These are phyloP conservation scores for Megastigmus dorsalis DNA, from an alignment of 2,888 invertebrate species.

Conservation along the genomic window DNA sequence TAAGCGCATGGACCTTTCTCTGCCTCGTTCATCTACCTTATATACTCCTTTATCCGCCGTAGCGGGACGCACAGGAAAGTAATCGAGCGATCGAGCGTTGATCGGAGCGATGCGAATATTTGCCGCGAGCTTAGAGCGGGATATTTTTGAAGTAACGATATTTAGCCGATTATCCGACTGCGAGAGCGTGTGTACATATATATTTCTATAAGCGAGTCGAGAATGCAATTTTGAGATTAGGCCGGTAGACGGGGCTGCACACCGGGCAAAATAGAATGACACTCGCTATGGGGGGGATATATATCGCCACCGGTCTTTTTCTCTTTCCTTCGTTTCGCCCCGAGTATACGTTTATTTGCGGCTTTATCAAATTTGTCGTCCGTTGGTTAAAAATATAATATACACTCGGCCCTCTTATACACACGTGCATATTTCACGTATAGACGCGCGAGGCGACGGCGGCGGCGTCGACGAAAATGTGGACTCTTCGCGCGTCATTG, in stretches of 20 bases:
- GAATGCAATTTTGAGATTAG: constrained; percentile 48
- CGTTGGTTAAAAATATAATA: too few relatives aligned
- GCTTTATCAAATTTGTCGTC: too few relatives aligned
- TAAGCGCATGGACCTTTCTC: not conserved
- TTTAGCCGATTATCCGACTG: constrained; percentile 37
- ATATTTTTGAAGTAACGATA: constrained; percentile 47
- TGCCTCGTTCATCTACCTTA: not conserved
- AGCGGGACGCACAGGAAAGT: not conserved
- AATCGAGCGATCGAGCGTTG: too few relatives aligned
- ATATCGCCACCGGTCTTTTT: not conserved
- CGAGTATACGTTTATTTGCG: too few relatives aligned
- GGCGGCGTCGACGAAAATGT: not conserved
- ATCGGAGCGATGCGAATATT: constrained; percentile 4
- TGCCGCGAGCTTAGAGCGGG: constrained; percentile 13
- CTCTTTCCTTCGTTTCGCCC: not conserved
- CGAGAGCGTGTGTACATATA: too few relatives aligned
- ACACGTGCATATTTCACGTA: too few relatives aligned
- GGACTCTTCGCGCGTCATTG: not conserved
- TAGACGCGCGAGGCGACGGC: not conserved
- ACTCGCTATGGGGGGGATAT: not conserved
- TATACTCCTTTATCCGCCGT: not conserved
- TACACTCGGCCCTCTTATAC: too few relatives aligned
- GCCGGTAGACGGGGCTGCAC: not conserved
- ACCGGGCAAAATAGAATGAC: constrained; percentile 19
- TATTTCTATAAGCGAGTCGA: constrained; percentile 3